A percentile compares a stretch with the other conserved stretches of the same genome.
Conservation (phyloP, 2,888 invertebrate genomes). For the Perizoma flavofasciatum region DNA sequence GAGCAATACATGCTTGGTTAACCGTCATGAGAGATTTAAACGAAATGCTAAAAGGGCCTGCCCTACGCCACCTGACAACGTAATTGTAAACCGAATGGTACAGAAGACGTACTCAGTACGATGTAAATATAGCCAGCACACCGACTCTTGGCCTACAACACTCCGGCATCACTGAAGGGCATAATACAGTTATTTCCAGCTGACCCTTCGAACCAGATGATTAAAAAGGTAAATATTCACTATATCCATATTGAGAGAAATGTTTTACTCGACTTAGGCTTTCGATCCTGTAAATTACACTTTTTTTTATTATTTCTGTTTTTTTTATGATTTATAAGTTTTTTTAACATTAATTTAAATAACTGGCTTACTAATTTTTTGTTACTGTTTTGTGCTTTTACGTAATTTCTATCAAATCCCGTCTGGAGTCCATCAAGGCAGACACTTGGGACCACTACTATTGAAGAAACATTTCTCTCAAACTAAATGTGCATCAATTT, state of each 20-base stretch:
- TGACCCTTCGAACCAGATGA: conserved; percentile 43
- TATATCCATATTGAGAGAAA: conserved; percentile 32
- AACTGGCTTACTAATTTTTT: conserved; percentile 19
- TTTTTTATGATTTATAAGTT: not conserved
- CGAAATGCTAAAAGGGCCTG: conserved; percentile 64
- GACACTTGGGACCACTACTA: conserved; percentile 20
- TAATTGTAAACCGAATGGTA: conserved; percentile 39
- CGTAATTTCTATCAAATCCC: not conserved
- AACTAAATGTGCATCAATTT: conserved; percentile 23
- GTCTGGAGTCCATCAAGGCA: conserved; percentile 30
- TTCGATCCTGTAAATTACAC: conserved; percentile 22
- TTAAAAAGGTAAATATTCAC: conserved; percentile 65
- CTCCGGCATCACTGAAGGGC: conserved; percentile 81
- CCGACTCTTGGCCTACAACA: conserved; percentile 80
- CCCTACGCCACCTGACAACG: conserved; percentile 82
- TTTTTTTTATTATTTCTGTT: not conserved
- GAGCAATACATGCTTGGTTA: conserved; percentile 81
- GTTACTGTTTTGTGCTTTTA: conserved; percentile 6
- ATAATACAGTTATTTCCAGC: conserved; percentile 82
- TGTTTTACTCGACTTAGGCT: conserved; percentile 33
- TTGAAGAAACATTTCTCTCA: conserved; percentile 36
- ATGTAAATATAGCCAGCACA: conserved; percentile 70
- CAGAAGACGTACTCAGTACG: conserved; percentile 36
- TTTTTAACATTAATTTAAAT: conserved; percentile 9
- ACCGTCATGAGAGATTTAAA: conserved; percentile 80